Conservation (phyloP, 1,140 invertebrate genomes). For the Choristoneura fumiferana region DNA sequence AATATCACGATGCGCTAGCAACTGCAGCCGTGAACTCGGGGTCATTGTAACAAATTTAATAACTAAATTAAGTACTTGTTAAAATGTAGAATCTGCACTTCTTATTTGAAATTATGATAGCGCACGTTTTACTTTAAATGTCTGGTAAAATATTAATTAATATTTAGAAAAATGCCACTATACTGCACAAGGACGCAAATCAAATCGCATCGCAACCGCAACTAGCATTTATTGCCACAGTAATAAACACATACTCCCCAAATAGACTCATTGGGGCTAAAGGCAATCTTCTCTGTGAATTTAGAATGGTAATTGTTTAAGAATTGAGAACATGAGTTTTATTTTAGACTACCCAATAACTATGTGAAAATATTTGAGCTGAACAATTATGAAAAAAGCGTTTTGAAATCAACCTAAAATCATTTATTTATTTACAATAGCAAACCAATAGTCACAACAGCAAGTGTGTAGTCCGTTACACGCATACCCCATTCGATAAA, state of each 20-base stretch:
- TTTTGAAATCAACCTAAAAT: no score
- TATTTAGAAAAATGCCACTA: conserved; percentile 44
- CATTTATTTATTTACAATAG: no score
- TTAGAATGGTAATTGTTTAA: no score
- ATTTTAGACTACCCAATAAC: neutral
- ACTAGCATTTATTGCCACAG: conserved; percentile 44
- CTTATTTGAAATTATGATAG: neutral
- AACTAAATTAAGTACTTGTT: conserved; percentile 27
- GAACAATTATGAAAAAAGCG: no score
- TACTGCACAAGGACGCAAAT: conserved; percentile 63
- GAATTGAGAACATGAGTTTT: no score
- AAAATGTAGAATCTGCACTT: neutral
- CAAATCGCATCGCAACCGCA: conserved; percentile 43
- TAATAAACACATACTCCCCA: neutral
- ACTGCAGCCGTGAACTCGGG: conserved; percentile 60
- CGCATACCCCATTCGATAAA: no score
- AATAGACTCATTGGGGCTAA: neutral
- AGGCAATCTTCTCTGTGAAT: neutral
- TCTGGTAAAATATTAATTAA: conserved; percentile 10
- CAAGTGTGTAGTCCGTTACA: no score
- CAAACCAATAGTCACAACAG: no score
- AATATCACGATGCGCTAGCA: conserved; percentile 51
- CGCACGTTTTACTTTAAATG: neutral
- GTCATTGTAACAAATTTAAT: conserved; percentile 49
- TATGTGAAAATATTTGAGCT: neutral